Conservation (phyloP, 2,888 invertebrate species). For the Scaptomyza tumidula region DNA sequence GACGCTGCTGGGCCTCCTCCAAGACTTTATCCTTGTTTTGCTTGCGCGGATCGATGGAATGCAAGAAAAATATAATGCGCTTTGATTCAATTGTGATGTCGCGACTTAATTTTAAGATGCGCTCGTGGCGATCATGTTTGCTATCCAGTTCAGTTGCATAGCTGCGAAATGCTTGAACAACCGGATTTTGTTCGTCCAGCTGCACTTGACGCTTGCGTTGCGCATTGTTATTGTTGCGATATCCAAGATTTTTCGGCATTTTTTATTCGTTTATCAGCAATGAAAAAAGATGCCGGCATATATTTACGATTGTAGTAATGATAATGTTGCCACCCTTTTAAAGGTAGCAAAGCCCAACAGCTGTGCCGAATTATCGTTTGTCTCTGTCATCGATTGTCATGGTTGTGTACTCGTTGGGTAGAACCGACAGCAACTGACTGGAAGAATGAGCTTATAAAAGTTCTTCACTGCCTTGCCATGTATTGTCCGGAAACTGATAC, state of each 20-base stretch:
- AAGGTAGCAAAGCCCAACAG: not conserved
- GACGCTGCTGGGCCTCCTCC: conserved; percentile 88
- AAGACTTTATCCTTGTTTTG: conserved; percentile 86
- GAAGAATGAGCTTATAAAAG: too few species aligned
- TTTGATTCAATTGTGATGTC: conserved; percentile 96
- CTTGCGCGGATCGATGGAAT: conserved; percentile 88
- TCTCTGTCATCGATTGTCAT: conserved; percentile 23
- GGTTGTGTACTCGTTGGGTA: not conserved
- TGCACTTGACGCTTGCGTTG: conserved; percentile 39
- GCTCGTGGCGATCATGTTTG: conserved; percentile 93
- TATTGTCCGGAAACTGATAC: too few species aligned
- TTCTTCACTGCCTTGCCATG: too few species aligned
- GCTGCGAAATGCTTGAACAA: conserved; percentile 85
- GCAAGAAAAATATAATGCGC: conserved; percentile 93
- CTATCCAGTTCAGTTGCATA: conserved; percentile 89
- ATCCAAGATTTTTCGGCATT: conserved; percentile 63
- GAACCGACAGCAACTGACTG: too few species aligned
- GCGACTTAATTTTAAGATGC: conserved; percentile 91
- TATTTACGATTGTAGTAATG: not conserved
- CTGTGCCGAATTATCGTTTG: conserved; percentile 19
- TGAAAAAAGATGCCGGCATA: conserved; percentile 37
- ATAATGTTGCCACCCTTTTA: conserved; percentile 25
- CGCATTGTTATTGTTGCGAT: conserved; percentile 54
- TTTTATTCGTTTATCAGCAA: conserved; percentile 16
- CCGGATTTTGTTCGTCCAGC: conserved; percentile 79